phyloP scores from a whole-genome alignment of 2,888 invertebrate species.

The Heliconius charithonia region DNA sequence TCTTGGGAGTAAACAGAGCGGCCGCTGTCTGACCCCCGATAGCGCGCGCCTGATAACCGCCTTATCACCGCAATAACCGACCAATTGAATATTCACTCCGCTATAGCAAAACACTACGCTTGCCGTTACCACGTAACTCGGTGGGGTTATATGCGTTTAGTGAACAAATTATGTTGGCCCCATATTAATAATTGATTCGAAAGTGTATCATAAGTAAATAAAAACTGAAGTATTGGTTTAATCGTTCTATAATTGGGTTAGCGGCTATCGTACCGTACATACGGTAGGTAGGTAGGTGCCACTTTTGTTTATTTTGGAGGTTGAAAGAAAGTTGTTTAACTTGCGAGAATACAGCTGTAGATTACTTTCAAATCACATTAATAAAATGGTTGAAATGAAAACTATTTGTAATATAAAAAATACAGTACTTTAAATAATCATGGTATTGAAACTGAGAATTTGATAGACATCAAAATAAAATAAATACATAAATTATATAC shows the following conservation, averaged over 20 bases:
- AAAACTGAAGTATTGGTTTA: conserved; percentile 31
- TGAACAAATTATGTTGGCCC: conserved; percentile 33
- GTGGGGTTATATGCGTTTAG: conserved; percentile 35
- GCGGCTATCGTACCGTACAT: conserved; percentile 28
- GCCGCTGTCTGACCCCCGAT: conserved; percentile 71
- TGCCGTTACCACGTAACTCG: conserved; percentile 24
- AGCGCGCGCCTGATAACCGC: conserved; percentile 47
- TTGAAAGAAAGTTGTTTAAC: conserved; percentile 27
- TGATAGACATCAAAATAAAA: no score
- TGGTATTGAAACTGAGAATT: no score
- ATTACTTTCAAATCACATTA: not conserved
- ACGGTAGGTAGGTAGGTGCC: not conserved
- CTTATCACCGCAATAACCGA: conserved; percentile 35
- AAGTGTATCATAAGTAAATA: conserved; percentile 38
- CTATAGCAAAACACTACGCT: not conserved
- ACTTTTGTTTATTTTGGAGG: conserved; percentile 10
- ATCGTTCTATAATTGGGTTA: conserved; percentile 46
- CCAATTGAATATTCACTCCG: conserved; percentile 9
- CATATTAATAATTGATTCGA: conserved; percentile 38
- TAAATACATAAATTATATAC: no score
- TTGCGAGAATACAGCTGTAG: not conserved
- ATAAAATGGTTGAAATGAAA: not conserved
- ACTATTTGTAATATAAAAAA: not conserved
- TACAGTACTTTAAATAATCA: no score
- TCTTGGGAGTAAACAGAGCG: conserved; percentile 63